These are phyloP conservation scores for Athalia circularis DNA, from an alignment of 2,888 invertebrate genomes.

Conservation along the genomic window DNA sequence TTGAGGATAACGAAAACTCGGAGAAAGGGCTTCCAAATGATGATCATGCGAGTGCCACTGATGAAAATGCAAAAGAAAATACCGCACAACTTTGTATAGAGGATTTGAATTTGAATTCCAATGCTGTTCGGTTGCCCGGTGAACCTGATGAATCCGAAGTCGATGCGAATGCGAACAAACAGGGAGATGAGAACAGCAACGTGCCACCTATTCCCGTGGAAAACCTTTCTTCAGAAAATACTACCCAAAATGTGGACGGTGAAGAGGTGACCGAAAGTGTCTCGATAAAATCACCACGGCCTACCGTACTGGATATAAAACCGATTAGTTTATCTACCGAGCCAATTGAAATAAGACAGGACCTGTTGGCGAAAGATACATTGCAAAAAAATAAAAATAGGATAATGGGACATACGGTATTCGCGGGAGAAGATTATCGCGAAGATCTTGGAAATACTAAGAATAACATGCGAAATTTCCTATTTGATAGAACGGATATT, in stretches of 20 bases:
- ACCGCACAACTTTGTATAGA: conserved; percentile 68
- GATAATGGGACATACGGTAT: conserved; percentile 42
- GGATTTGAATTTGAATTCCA: neutral
- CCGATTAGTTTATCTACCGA: conserved; percentile 43
- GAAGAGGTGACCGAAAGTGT: conserved; percentile 34
- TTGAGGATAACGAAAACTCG: neutral
- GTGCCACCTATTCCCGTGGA: conserved; percentile 2
- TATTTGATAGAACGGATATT: conserved; percentile 35
- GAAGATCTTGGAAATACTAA: conserved; percentile 27
- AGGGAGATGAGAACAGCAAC: conserved; percentile 46
- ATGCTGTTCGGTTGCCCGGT: neutral
- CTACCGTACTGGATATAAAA: conserved; percentile 56
- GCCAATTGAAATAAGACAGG: conserved; percentile 31
- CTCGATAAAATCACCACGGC: conserved; percentile 52
- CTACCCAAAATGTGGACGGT: conserved; percentile 34
- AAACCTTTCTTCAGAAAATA: conserved; percentile 44
- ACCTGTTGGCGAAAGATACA: conserved; percentile 17
- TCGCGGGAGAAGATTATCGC: conserved; percentile 39
- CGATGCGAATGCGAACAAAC: conserved; percentile 14
- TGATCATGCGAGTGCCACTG: conserved; percentile 69
- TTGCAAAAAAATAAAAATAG: conserved; percentile 32
- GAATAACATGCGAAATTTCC: conserved; percentile 18
- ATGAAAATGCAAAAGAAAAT: conserved; percentile 73
- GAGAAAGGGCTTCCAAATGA: conserved; percentile 51
- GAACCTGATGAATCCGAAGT: conserved; percentile 38